These are phyloP conservation scores for Saxidomus purpurata DNA, from an alignment of 1,140 invertebrate species.

Conservation along the genomic window DNA sequence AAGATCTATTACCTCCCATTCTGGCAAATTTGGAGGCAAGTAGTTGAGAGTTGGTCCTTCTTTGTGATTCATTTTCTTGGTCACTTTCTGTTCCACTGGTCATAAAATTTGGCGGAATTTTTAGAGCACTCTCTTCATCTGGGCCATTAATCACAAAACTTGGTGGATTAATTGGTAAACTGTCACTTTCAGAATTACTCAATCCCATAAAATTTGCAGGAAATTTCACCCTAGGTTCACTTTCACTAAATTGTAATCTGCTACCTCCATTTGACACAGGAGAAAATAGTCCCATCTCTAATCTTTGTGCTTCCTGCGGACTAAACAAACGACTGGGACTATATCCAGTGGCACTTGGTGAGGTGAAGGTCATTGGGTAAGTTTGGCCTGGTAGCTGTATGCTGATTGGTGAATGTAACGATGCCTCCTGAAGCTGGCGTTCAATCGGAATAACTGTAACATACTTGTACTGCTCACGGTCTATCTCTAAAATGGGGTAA, in stretches of 20 bases:
- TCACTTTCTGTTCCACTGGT: conserved; percentile 57
- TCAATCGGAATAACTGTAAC: conserved; percentile 74
- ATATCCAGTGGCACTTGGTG: neutral
- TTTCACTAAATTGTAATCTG: neutral
- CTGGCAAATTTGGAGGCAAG: conserved; percentile 51
- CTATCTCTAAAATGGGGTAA: conserved; percentile 4
- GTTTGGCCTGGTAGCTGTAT: conserved; percentile 56
- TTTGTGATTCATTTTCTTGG: neutral
- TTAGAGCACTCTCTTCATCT: conserved; percentile 19
- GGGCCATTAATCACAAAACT: conserved; percentile 35
- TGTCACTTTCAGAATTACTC: conserved; percentile 1
- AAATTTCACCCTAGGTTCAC: conserved; percentile 40
- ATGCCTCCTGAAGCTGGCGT: conserved; percentile 36
- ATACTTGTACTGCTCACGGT: conserved; percentile 67
- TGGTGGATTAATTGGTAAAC: conserved; percentile 19
- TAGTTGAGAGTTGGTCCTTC: neutral
- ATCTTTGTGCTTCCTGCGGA: neutral
- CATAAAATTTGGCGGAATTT: conserved; percentile 61
- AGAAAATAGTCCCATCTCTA: neutral
- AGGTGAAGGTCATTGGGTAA: conserved; percentile 35
- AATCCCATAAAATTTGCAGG: conserved; percentile 21
- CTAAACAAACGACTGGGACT: neutral
- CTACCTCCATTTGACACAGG: neutral
- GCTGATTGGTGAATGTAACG: conserved; percentile 41
- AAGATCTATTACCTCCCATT: conserved; percentile 67